Evolutionary conservation across 2,797 vertebrate genomes (phyloP).

Genomic region (Enteromius treurensis): DNA sequence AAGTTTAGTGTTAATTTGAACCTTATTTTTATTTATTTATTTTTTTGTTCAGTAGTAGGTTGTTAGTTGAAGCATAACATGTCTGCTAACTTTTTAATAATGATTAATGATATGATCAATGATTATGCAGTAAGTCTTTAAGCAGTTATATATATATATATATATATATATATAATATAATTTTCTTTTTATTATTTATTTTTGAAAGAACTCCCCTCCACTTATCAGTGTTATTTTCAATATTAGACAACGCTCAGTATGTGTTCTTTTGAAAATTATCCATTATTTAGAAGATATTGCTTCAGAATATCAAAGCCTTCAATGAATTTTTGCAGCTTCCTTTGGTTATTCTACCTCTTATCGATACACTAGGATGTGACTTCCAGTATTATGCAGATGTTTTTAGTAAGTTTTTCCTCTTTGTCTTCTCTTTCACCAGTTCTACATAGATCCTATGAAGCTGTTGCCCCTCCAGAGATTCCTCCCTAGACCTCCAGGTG

Average conservation of each 20-base stretch:
- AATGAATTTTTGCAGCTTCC: neutral
- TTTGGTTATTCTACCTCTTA: neutral
- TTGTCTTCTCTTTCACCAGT: conserved; percentile 73
- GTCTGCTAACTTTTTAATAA: neutral
- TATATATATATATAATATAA: too few species aligned
- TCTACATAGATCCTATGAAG: conserved; percentile 96
- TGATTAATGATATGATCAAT: too few species aligned
- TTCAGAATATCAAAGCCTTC: conserved; percentile 9
- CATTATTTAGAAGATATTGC: conserved; percentile 1
- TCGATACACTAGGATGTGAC: neutral
- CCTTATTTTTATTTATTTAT: too few species aligned
- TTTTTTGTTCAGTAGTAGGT: neutral
- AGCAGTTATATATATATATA: neutral
- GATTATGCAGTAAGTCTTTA: neutral
- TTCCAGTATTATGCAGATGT: neutral
- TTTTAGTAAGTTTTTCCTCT: neutral
- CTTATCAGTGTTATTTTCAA: conserved; percentile 15
- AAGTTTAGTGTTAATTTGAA: neutral
- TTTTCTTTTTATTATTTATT: neutral
- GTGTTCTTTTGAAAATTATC: neutral
- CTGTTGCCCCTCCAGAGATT: conserved; percentile 94
- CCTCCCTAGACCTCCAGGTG: conserved; percentile 92
- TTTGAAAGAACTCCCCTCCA: neutral
- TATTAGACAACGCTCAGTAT: neutral
- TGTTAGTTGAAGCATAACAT: neutral